Evolutionary conservation across 64 coral and sea anemone species (phyloP), one percentile per base, ranked within the genome.

Genomic region (Actinia equina): DNA sequence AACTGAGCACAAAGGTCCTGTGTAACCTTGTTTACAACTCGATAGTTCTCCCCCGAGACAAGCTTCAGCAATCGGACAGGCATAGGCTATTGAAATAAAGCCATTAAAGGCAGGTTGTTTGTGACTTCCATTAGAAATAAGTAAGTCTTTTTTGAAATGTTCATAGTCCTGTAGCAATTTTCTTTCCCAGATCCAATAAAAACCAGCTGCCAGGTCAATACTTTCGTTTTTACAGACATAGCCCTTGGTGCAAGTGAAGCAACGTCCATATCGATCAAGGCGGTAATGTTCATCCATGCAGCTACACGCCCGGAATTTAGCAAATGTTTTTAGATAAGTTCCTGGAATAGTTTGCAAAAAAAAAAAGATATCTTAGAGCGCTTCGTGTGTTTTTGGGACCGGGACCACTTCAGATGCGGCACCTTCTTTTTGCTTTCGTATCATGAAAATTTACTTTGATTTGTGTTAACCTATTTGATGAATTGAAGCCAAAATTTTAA

Each of bases 1-100:
- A 17, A 87, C 86, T 44, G 86, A 44, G 42, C 86, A 87, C 51
- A 87, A 54, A 18, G 86, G 67, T n/a, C 86, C 86, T 20, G 63
- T 37, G 86, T 87, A 74, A 7, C 86, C 86, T n/a, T 18, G 30
- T 7, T 60, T 67, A 56, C 86, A 87, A 12, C 70, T 22, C 20
- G 86, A 71, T n/a, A 77, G 30, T 67, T n/a, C 25, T 76, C 86
- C 86, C 16, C 86, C 86, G 14, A 87, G 62, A 87, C 86, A 87
- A 19, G 86, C 70, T 30, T 71, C 86, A 41, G 62, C 37, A 15
- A 71, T 26, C 2, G 63, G 86, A 46, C 86, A 87, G 30, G 49
- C 17, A 51, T 87, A 77, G 25, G 62, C 44, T 56, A 17, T 44
- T n/a, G 86, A 67, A 54, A 87, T 70, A 14, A 67, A 43, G n/a